Conservation (phyloP, 2,113 vertebrate species). For the Psilopsiagon aurifrons region DNA sequence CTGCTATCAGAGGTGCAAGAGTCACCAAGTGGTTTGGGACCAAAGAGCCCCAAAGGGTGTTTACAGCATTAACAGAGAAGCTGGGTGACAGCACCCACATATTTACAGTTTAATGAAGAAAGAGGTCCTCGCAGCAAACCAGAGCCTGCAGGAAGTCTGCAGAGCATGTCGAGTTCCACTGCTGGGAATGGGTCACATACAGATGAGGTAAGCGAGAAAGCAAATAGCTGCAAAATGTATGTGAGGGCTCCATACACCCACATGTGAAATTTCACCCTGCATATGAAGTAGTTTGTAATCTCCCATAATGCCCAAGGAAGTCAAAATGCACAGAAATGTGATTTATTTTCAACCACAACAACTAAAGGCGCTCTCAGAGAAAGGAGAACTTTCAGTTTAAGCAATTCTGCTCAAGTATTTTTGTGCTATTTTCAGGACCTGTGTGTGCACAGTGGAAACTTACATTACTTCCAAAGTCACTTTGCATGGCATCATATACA, state of each 20-base stretch:
- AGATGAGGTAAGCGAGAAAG: slow-evolving; percentile 34
- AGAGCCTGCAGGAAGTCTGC: neutral
- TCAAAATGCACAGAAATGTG: neutral
- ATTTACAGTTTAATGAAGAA: neutral
- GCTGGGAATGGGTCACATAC: neutral
- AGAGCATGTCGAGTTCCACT: neutral
- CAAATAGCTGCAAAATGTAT: slow-evolving; percentile 13
- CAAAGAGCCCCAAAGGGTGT: neutral
- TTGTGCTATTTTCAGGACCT: neutral
- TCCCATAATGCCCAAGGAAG: neutral
- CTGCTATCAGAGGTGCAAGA: fast-evolving
- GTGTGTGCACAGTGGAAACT: neutral
- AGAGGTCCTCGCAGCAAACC: neutral
- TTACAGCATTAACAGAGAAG: neutral
- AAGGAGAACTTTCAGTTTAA: neutral
- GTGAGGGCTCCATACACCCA: slow-evolving; percentile 18
- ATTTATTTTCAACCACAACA: slow-evolving; percentile 15
- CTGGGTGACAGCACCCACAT: neutral
- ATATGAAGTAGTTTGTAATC: neutral
- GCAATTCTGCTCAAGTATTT: neutral
- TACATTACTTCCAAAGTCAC: neutral
- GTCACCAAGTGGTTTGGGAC: neutral
- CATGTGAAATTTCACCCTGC: neutral
- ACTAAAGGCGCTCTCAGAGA: neutral
- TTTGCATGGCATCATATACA: neutral